phyloP scores from a whole-genome alignment of 64 coral and sea anemone species.

The Astreopora myriophthalma region DNA sequence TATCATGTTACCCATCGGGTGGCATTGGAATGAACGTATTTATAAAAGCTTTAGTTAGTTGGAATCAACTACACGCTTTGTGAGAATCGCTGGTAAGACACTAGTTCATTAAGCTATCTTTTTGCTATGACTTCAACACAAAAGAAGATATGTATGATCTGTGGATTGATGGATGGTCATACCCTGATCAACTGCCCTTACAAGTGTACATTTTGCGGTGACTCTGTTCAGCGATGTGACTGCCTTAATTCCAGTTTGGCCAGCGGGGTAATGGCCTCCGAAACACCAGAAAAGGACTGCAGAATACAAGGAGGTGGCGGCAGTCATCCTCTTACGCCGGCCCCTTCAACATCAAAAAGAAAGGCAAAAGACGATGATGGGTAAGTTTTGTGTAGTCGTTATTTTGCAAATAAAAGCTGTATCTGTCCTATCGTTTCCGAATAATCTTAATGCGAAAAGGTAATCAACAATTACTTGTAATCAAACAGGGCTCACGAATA shows the following conservation, averaged over 20 bases:
- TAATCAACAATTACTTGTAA: background rate
- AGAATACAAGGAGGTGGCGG: background rate
- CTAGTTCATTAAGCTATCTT: background rate
- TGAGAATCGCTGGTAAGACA: background rate
- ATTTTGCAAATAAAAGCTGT: background rate
- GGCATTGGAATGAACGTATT: background rate
- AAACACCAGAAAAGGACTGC: background rate
- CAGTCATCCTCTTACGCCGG: background rate
- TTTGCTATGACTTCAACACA: background rate
- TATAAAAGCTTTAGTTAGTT: background rate
- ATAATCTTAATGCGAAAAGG: background rate
- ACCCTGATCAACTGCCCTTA: background rate
- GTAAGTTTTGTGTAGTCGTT: background rate
- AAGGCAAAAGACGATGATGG: background rate
- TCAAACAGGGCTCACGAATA: background rate
- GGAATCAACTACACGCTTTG: background rate
- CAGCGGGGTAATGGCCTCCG: background rate
- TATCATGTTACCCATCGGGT: background rate
- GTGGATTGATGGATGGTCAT: background rate
- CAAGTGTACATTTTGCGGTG: background rate
- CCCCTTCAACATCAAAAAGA: background rate
- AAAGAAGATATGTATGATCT: background rate
- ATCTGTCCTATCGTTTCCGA: background rate
- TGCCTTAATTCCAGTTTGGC: background rate
- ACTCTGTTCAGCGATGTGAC: background rate